phyloP scores from a whole-genome alignment of 1,140 invertebrate genomes.

The Drosophila novamexicana region DNA sequence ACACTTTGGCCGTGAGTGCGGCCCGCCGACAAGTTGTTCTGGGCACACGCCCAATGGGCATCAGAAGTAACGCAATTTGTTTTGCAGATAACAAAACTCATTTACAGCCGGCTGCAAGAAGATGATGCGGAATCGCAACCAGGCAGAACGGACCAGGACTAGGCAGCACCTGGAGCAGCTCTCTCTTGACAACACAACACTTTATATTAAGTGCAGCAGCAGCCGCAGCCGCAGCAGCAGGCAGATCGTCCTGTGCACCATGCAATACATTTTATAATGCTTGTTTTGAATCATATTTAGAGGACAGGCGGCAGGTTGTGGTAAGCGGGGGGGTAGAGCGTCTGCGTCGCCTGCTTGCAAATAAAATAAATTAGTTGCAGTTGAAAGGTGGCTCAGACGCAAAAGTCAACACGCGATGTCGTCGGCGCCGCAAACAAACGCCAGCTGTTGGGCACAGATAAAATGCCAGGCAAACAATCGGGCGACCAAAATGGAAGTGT shows the following conservation, averaged over 20 bases:
- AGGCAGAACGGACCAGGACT: slow-evolving; percentile 2
- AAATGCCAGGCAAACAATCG: slow-evolving; percentile 75
- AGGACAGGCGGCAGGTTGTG: background rate
- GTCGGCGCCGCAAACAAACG: slow-evolving; percentile 79
- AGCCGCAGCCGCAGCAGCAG: slow-evolving; percentile 23
- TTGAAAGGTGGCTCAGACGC: slow-evolving; percentile 80
- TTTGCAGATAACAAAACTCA: slow-evolving; percentile 67
- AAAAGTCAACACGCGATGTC: slow-evolving; percentile 81
- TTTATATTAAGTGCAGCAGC: slow-evolving; percentile 64
- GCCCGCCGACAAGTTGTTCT: slow-evolving; percentile 4
- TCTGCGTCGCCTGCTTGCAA: slow-evolving; percentile 63
- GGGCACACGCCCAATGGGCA: background rate
- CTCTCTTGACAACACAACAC: slow-evolving; percentile 58
- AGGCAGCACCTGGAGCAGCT: background rate
- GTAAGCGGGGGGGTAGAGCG: background rate
- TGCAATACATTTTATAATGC: slow-evolving; percentile 78
- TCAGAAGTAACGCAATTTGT: slow-evolving; percentile 65
- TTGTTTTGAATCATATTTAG: slow-evolving; percentile 80
- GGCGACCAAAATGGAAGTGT: slow-evolving; percentile 31
- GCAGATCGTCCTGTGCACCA: slow-evolving; percentile 4
- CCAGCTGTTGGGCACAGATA: slow-evolving; percentile 78
- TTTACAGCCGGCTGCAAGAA: slow-evolving; percentile 65
- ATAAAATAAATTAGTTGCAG: slow-evolving; percentile 82
- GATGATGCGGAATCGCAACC: slow-evolving; percentile 55
- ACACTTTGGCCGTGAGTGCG: slow-evolving; percentile 28